A percentile compares a stretch with the other conserved stretches of the same genome.
phyloP scores from a whole-genome alignment of 1,140 invertebrate species.

The Camponotus floridanus region DNA sequence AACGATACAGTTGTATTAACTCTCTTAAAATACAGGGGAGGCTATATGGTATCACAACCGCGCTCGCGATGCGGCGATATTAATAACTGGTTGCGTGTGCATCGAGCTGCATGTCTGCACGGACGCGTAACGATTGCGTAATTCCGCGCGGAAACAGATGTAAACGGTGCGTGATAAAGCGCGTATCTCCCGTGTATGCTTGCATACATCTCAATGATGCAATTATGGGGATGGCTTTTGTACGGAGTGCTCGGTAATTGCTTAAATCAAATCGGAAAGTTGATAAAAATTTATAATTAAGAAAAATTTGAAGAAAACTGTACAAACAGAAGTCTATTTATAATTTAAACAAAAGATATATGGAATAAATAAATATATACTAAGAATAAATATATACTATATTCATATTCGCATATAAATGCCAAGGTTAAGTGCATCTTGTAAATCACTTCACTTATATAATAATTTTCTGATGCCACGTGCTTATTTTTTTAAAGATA shows the following conservation, averaged over 20 bases:
- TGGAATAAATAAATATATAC: no score
- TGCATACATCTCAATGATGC: background rate
- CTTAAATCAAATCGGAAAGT: background rate
- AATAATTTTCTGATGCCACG: background rate
- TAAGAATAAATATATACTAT: no score
- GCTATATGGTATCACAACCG: conserved; percentile 25
- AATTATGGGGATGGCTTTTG: background rate
- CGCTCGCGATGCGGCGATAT: conserved; percentile 59
- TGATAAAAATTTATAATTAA: no score
- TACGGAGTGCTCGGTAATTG: background rate
- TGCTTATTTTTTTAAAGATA: background rate
- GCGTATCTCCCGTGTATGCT: background rate
- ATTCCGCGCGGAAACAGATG: conserved; percentile 54
- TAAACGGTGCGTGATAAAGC: conserved; percentile 11
- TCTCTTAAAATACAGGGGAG: conserved; percentile 61
- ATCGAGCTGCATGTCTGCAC: conserved; percentile 30
- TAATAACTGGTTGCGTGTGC: conserved; percentile 68
- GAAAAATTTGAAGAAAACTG: background rate
- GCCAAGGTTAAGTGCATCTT: no score
- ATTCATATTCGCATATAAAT: no score
- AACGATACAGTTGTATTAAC: conserved; percentile 78
- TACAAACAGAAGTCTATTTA: background rate
- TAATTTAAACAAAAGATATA: background rate
- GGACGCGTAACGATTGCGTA: conserved; percentile 69
- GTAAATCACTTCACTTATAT: background rate